These are phyloP conservation scores for Vanessa cardui DNA, from an alignment of 2,888 invertebrate genomes.

Conservation along the genomic window DNA sequence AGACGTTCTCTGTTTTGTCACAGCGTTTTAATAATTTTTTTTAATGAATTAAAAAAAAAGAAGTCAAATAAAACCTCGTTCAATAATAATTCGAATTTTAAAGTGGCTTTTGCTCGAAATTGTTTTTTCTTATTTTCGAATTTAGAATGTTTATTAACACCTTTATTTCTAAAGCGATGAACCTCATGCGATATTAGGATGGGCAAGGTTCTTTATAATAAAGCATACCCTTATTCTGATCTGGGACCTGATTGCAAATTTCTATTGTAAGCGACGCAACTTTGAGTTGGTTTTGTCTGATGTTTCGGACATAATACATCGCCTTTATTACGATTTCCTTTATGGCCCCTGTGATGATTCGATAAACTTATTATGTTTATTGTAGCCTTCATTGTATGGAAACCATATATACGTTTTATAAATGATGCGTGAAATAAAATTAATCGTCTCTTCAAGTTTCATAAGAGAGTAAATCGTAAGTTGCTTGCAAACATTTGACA, in stretches of 20 bases:
- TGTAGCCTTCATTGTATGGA: conserved; percentile 9
- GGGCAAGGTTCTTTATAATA: conserved; percentile 32
- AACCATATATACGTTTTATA: conserved; percentile 4
- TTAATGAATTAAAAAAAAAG: too few relatives aligned
- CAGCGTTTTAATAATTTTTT: too few relatives aligned
- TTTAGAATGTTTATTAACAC: too few relatives aligned
- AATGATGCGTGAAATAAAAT: conserved; percentile 9
- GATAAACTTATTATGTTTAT: conserved; percentile 11
- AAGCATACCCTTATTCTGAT: conserved; percentile 44
- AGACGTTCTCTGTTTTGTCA: too few relatives aligned
- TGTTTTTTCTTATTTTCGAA: not conserved
- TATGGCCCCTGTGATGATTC: conserved; percentile 17
- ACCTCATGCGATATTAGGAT: not conserved
- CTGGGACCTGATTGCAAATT: conserved; percentile 43
- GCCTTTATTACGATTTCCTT: conserved; percentile 30
- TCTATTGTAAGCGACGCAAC: conserved; percentile 41
- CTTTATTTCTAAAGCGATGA: not conserved
- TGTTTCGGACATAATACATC: conserved; percentile 38
- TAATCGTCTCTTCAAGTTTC: not conserved
- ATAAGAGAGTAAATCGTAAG: too few relatives aligned
- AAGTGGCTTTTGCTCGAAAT: not conserved
- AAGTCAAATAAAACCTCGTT: too few relatives aligned
- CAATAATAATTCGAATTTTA: too few relatives aligned
- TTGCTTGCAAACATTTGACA: too few relatives aligned
- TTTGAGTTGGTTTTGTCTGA: conserved; percentile 39